These are phyloP conservation scores for Eidolon helvum DNA, from an alignment of 2,113 vertebrate species.

Conservation along the genomic window DNA sequence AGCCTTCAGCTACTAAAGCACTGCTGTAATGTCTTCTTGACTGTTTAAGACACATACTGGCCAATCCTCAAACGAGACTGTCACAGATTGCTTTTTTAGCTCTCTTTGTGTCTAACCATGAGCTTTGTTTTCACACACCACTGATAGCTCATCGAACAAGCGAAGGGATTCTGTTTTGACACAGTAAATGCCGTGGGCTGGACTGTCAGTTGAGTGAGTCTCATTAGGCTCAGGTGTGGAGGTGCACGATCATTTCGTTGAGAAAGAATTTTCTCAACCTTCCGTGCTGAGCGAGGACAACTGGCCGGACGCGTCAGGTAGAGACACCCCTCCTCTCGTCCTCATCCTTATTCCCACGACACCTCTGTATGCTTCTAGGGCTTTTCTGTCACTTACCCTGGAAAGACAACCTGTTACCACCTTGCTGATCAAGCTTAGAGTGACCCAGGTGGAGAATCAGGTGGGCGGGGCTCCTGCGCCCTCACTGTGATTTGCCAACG, in stretches of 20 bases:
- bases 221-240: not conserved
- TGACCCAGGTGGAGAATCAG: not conserved
- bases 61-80: not conserved
- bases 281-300: accelerated
- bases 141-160: no score
- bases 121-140: not conserved
- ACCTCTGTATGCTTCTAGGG: accelerated
- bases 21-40: not conserved
- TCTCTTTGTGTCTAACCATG: not conserved
- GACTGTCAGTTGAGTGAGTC: not conserved
- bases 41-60: not conserved
- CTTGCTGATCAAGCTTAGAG: accelerated
- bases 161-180: not conserved
- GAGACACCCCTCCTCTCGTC: not conserved
- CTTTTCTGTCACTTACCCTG: not conserved
- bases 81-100: not conserved
- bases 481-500: not conserved
- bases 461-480: accelerated
- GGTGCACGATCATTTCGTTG: not conserved
- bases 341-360: not conserved
- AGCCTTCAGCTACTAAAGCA: no score
- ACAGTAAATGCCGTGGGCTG: not conserved
- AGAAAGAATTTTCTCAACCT: not conserved
- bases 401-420: accelerated
- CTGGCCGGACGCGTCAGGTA: accelerated